phyloP scores from a whole-genome alignment of 2,797 vertebrate genomes.

The Gambusia yucatana region DNA sequence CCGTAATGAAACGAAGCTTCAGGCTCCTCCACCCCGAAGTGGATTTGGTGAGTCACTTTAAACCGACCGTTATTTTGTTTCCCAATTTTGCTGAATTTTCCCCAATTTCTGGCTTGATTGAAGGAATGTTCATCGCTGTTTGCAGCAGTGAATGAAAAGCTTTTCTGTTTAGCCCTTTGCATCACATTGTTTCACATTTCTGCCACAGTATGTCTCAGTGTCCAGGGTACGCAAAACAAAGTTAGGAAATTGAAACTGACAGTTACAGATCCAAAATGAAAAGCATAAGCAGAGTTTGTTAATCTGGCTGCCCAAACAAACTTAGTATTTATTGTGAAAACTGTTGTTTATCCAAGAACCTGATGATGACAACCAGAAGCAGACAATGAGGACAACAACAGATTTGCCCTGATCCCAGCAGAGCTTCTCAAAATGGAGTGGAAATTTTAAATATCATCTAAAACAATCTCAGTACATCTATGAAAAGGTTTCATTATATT shows the following conservation, averaged over 20 bases:
- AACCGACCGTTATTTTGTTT: constrained; percentile 20
- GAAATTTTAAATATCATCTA: background rate
- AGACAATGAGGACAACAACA: background rate
- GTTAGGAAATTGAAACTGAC: background rate
- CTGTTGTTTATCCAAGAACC: background rate
- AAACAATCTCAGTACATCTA: background rate
- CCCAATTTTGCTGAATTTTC: constrained; percentile 30
- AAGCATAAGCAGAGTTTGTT: background rate
- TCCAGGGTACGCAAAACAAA: background rate
- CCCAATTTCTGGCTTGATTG: constrained; percentile 8
- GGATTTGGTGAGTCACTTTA: constrained; percentile 22
- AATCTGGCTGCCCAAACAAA: background rate
- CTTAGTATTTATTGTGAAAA: background rate
- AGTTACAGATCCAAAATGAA: background rate
- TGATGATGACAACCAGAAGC: background rate
- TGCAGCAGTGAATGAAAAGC: background rate
- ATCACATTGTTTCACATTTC: background rate
- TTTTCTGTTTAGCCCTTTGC: background rate
- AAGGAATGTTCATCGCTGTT: background rate
- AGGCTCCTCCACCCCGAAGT: constrained; percentile 6
- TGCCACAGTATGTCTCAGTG: background rate
- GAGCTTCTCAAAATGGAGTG: background rate
- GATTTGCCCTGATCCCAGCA: background rate
- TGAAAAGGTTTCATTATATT: background rate
- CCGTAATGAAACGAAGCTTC: constrained; percentile 3